phyloP scores from a whole-genome alignment of 2,113 vertebrate genomes.

The Melanerpes formicivorus region DNA sequence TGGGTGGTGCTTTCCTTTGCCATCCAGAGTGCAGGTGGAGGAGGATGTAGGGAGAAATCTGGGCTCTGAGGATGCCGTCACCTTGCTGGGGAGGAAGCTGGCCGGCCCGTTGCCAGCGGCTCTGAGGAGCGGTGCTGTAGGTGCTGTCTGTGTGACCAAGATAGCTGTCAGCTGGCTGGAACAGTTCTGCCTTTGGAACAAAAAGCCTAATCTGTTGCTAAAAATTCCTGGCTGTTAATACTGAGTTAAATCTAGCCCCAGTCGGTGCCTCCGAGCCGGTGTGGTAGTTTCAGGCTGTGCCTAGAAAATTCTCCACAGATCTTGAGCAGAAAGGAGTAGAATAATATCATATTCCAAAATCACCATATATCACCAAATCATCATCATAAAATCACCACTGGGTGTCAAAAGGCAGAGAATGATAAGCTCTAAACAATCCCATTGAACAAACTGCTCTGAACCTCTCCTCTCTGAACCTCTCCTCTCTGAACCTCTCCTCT shows the following conservation, averaged over 20 bases:
- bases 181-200: neutral
- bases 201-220: neutral
- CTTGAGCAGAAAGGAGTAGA: too few relatives aligned
- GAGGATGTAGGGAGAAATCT: neutral
- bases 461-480: too few relatives aligned
- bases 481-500: too few relatives aligned
- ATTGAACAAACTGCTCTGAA: too few relatives aligned
- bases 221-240: constrained; percentile 49
- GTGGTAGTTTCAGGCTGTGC: too few relatives aligned
- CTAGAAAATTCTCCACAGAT: too few relatives aligned
- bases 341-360: too few relatives aligned
- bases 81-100: neutral
- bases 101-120: neutral
- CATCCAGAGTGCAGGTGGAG: neutral
- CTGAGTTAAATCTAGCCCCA: constrained; percentile 15
- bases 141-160: constrained; percentile 11
- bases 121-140: neutral
- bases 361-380: too few relatives aligned
- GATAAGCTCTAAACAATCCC: too few relatives aligned
- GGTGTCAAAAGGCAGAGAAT: too few relatives aligned
- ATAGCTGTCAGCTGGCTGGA: constrained; percentile 37
- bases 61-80: neutral
- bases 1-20: neutral
- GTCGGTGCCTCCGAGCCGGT: neutral
- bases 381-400: too few relatives aligned